Conservation (phyloP, 2,797 vertebrate species). For the Thaleichthys pacificus region DNA sequence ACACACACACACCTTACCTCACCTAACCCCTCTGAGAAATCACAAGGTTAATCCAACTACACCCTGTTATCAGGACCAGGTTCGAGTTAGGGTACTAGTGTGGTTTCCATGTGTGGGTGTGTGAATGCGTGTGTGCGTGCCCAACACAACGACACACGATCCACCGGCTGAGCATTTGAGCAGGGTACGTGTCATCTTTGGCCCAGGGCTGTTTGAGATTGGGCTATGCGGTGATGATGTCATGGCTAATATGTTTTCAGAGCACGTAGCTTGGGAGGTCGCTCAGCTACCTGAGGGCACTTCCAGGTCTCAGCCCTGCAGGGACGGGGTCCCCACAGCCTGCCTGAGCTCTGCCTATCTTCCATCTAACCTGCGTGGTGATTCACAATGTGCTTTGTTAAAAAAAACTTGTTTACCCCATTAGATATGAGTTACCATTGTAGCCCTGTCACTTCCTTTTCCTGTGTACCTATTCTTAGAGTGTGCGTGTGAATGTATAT, state of each 20-base stretch:
- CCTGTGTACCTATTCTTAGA: slow-evolving; percentile 59
- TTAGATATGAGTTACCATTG: slow-evolving; percentile 43
- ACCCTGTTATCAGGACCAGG: slow-evolving; percentile 33
- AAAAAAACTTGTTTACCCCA: slow-evolving; percentile 55
- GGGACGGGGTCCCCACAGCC: neutral
- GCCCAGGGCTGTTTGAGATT: slow-evolving; percentile 6
- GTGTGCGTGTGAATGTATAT: slow-evolving; percentile 29
- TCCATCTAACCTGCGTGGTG: neutral
- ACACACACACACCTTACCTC: neutral
- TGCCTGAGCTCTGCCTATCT: too few species aligned
- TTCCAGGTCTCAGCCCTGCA: slow-evolving; percentile 28
- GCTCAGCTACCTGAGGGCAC: neutral
- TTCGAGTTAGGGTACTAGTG: neutral
- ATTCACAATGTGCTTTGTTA: slow-evolving; percentile 41
- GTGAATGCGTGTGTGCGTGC: slow-evolving; percentile 16
- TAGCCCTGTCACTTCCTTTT: slow-evolving; percentile 63
- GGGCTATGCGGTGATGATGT: slow-evolving; percentile 19
- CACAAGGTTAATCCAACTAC: slow-evolving; percentile 43
- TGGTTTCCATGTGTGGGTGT: slow-evolving; percentile 31
- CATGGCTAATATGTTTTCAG: slow-evolving; percentile 1
- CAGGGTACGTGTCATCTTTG: neutral
- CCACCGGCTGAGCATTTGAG: neutral
- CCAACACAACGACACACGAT: slow-evolving; percentile 19
- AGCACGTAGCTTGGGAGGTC: neutral
- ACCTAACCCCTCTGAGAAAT: neutral